Evolutionary conservation across 1,140 invertebrate genomes (phyloP).

Genomic region (Hylaeus anthracinus): DNA sequence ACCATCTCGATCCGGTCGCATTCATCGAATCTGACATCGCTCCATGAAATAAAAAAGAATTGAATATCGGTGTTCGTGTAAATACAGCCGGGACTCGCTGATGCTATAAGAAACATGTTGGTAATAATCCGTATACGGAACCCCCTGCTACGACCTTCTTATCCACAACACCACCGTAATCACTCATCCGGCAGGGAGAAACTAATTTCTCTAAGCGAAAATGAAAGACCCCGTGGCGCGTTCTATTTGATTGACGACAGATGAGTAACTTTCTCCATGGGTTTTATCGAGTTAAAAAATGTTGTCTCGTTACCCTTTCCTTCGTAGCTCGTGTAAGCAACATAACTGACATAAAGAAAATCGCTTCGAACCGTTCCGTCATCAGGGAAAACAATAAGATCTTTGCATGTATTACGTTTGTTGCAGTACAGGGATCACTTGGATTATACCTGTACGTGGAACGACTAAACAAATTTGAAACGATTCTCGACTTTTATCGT

Average conservation of each 20-base stretch:
- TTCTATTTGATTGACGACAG: neutral
- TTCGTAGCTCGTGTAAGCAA: too few relatives aligned
- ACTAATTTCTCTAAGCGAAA: conserved; percentile 27
- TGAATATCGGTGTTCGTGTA: conserved; percentile 47
- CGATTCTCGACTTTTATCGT: neutral
- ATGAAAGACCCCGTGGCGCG: conserved; percentile 32
- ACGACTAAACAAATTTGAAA: neutral
- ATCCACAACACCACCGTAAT: conserved; percentile 29
- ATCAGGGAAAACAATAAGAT: too few relatives aligned
- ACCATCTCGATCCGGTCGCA: neutral
- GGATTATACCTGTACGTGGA: too few relatives aligned
- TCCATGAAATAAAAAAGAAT: conserved; percentile 41
- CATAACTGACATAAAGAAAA: neutral
- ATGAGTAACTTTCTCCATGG: neutral
- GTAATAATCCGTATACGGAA: conserved; percentile 48
- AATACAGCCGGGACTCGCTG: conserved; percentile 2
- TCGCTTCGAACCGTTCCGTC: too few relatives aligned
- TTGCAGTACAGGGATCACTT: too few relatives aligned
- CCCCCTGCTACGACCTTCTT: neutral
- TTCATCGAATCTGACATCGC: neutral
- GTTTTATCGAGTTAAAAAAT: neutral
- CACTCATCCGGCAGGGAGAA: conserved; percentile 35
- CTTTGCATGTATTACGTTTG: too few relatives aligned
- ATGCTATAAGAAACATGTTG: neutral
- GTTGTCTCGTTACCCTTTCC: neutral